These are phyloP conservation scores for Seira ritae DNA, from an alignment of 2,888 invertebrate genomes.

Conservation along the genomic window DNA sequence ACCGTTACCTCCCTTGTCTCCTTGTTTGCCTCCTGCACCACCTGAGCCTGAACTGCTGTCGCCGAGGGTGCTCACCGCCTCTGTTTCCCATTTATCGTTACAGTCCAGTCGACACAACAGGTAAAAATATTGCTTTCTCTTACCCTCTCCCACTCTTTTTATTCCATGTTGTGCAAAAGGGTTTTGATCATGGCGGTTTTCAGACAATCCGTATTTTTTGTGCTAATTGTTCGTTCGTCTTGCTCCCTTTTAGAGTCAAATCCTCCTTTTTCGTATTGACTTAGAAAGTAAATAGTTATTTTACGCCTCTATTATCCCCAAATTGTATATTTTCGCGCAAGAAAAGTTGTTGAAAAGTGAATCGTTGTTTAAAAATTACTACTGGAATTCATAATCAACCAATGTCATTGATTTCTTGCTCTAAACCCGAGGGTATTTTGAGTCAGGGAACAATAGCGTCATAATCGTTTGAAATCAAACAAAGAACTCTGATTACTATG, in stretches of 20 bases:
- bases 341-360: too few species aligned
- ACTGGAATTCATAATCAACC: too few species aligned
- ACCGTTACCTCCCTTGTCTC: slow-evolving; percentile 69
- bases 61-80: slow-evolving; percentile 72
- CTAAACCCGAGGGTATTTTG: not conserved
- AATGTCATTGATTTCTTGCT: not conserved
- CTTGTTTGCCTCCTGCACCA: slow-evolving; percentile 71
- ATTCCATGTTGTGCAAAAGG: not conserved
- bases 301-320: not conserved
- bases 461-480: not conserved
- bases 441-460: not conserved
- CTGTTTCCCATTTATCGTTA: slow-evolving; percentile 74
- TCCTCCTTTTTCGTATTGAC: not conserved
- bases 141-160: not conserved
- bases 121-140: slow-evolving; percentile 52
- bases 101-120: slow-evolving; percentile 74
- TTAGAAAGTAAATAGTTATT: not conserved
- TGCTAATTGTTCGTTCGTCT: not conserved
- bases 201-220: not conserved
- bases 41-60: slow-evolving; percentile 72
- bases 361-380: too few species aligned
- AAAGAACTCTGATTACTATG: not conserved
- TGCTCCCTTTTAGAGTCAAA: not conserved
- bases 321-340: not conserved
- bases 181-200: not conserved